A percentile compares a stretch with the other conserved stretches of the same genome.
Conservation (phyloP, 2,797 vertebrate genomes). For the Gallinago solitaria region DNA sequence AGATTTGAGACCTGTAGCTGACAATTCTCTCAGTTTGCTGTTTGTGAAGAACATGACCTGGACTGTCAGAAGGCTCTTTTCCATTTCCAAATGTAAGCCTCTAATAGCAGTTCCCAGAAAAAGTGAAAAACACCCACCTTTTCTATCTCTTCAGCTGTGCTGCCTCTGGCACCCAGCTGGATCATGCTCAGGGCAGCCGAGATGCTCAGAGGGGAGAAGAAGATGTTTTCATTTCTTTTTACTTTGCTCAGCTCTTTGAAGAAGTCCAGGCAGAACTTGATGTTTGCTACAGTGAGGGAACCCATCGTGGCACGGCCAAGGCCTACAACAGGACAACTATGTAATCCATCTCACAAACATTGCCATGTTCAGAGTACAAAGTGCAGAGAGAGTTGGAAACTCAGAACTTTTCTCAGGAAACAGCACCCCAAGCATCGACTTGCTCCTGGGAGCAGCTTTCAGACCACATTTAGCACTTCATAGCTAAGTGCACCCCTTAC, state of each 20-base stretch:
- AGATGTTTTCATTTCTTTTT: slow-evolving; percentile 26
- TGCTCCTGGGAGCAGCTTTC: neutral
- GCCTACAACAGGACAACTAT: neutral
- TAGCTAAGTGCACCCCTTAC: neutral
- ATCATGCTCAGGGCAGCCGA: slow-evolving; percentile 66
- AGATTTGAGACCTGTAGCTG: neutral
- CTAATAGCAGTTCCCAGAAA: neutral
- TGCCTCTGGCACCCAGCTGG: slow-evolving; percentile 31
- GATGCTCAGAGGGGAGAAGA: slow-evolving; percentile 69
- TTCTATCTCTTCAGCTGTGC: slow-evolving; percentile 44
- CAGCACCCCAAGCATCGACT: neutral
- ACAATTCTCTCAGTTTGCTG: neutral
- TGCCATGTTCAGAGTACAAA: neutral
- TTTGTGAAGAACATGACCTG: neutral
- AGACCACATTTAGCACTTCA: neutral
- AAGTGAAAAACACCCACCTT: slow-evolving; percentile 4
- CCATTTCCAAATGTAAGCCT: neutral
- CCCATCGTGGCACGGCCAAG: slow-evolving; percentile 23
- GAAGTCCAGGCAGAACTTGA: slow-evolving; percentile 62
- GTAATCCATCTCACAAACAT: neutral
- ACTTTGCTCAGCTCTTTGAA: slow-evolving; percentile 52
- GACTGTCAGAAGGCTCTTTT: neutral
- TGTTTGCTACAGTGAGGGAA: slow-evolving; percentile 47
- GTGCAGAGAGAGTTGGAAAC: neutral
- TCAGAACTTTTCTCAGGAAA: neutral